Evolutionary conservation across 1,140 invertebrate species (phyloP), one percentile per base, ranked within the genome.

Genomic region (Leptonema lineaticorne): DNA sequence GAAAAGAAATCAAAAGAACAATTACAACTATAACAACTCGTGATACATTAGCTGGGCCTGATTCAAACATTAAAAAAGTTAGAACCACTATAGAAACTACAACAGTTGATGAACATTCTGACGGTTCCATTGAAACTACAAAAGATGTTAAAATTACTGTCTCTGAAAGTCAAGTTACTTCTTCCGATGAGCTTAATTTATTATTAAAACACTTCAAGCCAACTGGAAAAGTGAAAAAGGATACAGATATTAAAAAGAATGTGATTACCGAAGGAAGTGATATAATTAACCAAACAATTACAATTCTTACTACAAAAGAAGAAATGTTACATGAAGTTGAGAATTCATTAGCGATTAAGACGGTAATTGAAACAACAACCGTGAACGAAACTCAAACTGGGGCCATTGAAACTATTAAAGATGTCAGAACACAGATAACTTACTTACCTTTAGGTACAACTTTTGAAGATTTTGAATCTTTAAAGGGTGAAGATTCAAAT

Each of bases 111-210:
- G 78, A 79, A 74, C 82, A 79, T 72, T 78, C 81, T 5, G 79
- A 82, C 75, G 79, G 81, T 20, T 78, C 80, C 2, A 77, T 79
- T 45, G 81, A 83, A 76, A 83, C 81, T 8, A 82, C 81, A 1
- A 83, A 81, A 76, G 81, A 83, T 64, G 79, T 83, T 9, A 83
- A 83, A 76, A 81, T 83, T 41, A 83, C 81, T 7, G 78, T 83
- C 65, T 82, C 81, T 1, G 81, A 83, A 74, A 80, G 76, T 68
- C 81, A 83, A 73, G 81, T 79, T 69, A 81, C 79, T 28, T 81
- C 79, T 22, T 76, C 79, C 60, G 79, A 75, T 77, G 76, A 81
- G 68, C 74, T 83, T 63, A 77, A 81, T 72, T 78, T 79, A 26
- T 78, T 80, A 20, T 70, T 83, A 53, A 73, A 76, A 72, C 77